Evolutionary conservation across 2,888 invertebrate species (phyloP), one percentile per base, ranked within the genome.

Genomic region (Prenolepis imparis): DNA sequence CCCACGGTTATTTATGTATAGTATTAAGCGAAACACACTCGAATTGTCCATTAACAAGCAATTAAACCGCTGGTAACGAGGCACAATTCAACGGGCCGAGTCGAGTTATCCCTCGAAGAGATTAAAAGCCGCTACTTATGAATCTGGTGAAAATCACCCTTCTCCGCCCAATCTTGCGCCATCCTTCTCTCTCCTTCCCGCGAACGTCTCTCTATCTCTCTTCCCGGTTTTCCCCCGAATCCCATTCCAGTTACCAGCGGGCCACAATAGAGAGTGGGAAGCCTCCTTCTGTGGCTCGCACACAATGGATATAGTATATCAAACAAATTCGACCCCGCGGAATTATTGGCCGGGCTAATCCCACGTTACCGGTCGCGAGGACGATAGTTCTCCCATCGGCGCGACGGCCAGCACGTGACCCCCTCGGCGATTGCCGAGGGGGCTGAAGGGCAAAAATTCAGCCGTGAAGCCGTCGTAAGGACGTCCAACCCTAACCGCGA

Each of bases 281-380:
- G 90, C 88, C 91, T 92, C 91, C 87, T 91, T 88, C 90, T 90
- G 85, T 87, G 89, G 88, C 87, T 90, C 91, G 84, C 90, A 93
- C 92, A 93, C 92, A 93, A 93, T 92, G 89, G 92, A 91, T 92
- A 92, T 92, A 92, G 91, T 92, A 92, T 92, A 92, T 92, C 92
- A 92, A 92, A 92, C 92, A 91, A 92, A 91, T 91, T 92, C 87
- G 89, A 90, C 89, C 87, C 88, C 90, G 92, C 82, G 86, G 82
- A 92, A 92, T 88, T 92, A 91, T 92, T 92, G 92, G 89, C 92
- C 90, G 81, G 74, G 84, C 67, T 91, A 91, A 92, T 92, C 91
- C 88, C 88, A 90, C 88, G 89, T 88, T 85, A 66, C 86, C 86
- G 78, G 64, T 84, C 80, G 57, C 39, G 83, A 66, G 55, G 92